Evolutionary conservation across 1,140 invertebrate species (phyloP), one percentile per base, ranked within the genome.

Genomic region (Bombus difficillimus): DNA sequence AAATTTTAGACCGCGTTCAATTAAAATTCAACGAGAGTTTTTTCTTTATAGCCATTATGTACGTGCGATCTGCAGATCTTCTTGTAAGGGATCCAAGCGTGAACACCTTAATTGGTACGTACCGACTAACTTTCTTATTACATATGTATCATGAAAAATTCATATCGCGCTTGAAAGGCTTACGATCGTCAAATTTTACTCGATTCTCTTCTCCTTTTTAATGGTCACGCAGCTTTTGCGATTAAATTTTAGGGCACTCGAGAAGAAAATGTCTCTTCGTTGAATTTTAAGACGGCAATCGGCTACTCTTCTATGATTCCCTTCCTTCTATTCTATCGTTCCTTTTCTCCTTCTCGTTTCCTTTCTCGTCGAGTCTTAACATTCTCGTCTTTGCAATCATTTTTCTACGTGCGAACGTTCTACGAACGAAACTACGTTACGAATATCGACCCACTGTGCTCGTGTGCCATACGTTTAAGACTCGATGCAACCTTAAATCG

Each of bases 41-140:
- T 75, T 37, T 37, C 39, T 78, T 79, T 62, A 39, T 53, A 3
- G 32, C 41, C 68, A 59, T 71, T 84, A 47, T 34, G 41, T 86
- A 86, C 62, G 62, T 66, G 86, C 77, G 87, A 88, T 88, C 86
- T 64, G 68, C 57, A 32, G 82, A 88, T 85, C 83, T 74, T 73
- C 25, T 64, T 71, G 72, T 34, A 76, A 76, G 37, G 66, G 68
- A 85, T 86, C 68, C 88, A 77, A 89, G 88, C 87, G 88, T 89
- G 88, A 89, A 86, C 88, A 77, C 72, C 64, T 88, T 89, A 89
- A 89, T 89, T 89, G 88, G 88, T 72, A 84, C 39, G 84, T 88
- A 53, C 47, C 53, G 87, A 86, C 81, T 85, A 86, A 88, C 81
- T 86, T 75, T 68, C 78, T 85, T 74, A 82, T 86, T 88, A 82